These are phyloP conservation scores for Urosaurus nigricauda DNA, from an alignment of 2,797 vertebrate species.

Conservation along the genomic window DNA sequence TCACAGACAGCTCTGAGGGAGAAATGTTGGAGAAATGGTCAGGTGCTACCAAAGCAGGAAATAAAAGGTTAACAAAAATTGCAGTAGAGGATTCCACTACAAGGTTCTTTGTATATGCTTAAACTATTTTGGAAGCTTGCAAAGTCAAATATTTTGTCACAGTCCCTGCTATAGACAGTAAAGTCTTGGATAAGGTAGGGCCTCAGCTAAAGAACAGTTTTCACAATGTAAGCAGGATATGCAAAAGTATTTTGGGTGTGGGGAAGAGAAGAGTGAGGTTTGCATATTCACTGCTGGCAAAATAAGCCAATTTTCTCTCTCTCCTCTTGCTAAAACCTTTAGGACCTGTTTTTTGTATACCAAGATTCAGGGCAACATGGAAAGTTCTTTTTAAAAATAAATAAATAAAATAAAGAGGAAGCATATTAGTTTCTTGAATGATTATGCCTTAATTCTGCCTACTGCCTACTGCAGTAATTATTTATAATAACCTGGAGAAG, in stretches of 20 bases:
- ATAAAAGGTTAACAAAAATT: not conserved
- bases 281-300: slow-evolving; percentile 38
- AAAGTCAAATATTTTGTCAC: not conserved
- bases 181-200: not conserved
- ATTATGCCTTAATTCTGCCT: slow-evolving; percentile 19
- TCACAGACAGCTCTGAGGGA: not conserved
- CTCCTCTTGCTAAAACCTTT: slow-evolving; percentile 32
- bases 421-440: slow-evolving; percentile 14
- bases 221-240: slow-evolving; percentile 24
- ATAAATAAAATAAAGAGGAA: not conserved
- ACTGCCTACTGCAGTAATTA: slow-evolving; percentile 21
- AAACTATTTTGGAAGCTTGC: not conserved
- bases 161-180: not conserved
- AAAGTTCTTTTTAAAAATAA: not conserved
- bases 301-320: slow-evolving; percentile 6
- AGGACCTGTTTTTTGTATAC: slow-evolving; percentile 13
- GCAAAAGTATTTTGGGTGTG: slow-evolving; percentile 25
- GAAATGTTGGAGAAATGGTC: not conserved
- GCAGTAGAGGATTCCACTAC: not conserved
- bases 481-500: slow-evolving; percentile 13
- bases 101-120: not conserved
- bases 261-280: slow-evolving; percentile 22
- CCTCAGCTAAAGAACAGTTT: slow-evolving; percentile 23
- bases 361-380: slow-evolving; percentile 15
- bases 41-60: not conserved